phyloP scores from a whole-genome alignment of 2,113 vertebrate genomes.

The Opisthocomus hoazin region DNA sequence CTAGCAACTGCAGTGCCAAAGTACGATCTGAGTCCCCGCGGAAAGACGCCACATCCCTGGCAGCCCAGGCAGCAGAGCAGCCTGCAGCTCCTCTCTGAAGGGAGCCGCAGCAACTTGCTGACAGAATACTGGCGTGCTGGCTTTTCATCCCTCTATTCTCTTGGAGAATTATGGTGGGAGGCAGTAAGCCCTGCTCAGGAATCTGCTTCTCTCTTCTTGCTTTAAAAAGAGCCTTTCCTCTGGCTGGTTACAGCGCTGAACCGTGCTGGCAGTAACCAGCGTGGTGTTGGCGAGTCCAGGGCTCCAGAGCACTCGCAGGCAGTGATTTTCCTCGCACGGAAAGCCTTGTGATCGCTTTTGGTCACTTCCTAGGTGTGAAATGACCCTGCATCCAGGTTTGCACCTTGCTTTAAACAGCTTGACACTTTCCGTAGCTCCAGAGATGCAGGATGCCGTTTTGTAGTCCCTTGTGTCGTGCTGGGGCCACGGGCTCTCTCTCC shows the following conservation, averaged over 20 bases:
- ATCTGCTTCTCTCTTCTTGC: background rate
- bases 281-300: rapidly evolving
- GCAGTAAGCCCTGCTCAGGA: background rate
- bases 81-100: background rate
- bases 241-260: background rate
- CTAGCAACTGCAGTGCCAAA: background rate
- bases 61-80: background rate
- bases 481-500: background rate
- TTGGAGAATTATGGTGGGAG: background rate
- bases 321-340: background rate
- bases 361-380: background rate
- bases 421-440: background rate
- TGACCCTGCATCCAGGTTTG: background rate
- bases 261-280: background rate
- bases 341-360: background rate
- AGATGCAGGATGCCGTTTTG: background rate
- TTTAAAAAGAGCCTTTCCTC: background rate
- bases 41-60: background rate
- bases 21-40: background rate
- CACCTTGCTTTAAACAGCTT: background rate
- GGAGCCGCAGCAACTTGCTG: background rate
- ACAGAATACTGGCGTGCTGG: background rate
- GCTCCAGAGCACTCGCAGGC: background rate
- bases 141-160: background rate
- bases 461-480: background rate